Evolutionary conservation across 2,113 vertebrate species (phyloP).

Genomic region (Genyomyrus donnyi): DNA sequence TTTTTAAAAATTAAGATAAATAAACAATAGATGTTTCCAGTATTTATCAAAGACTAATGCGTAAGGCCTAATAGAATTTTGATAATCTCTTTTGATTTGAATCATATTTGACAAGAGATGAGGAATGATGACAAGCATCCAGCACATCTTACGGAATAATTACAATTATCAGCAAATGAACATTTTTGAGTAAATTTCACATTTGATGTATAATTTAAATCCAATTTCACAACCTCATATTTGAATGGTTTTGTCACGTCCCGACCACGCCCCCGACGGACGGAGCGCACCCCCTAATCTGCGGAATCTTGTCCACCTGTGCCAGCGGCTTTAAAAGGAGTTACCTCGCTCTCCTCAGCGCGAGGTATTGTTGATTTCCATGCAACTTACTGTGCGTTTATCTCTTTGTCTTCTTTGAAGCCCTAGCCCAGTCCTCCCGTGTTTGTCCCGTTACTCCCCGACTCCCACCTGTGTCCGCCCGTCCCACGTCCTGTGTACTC

Average conservation of each 20-base stretch:
- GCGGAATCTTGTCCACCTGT: too few relatives aligned
- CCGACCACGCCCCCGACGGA: too few relatives aligned
- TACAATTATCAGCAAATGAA: not conserved
- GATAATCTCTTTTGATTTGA: not conserved
- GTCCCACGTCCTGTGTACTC: too few relatives aligned
- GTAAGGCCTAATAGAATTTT: not conserved
- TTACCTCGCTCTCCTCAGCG: too few relatives aligned
- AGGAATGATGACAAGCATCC: not conserved
- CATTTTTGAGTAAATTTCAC: not conserved
- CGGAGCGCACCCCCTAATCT: too few relatives aligned
- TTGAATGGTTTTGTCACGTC: not conserved
- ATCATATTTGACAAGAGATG: not conserved
- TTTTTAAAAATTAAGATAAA: not conserved
- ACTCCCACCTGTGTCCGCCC: too few relatives aligned
- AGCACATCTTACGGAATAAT: not conserved
- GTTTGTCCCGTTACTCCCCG: too few relatives aligned
- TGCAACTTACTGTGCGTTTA: too few relatives aligned
- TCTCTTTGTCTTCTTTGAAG: too few relatives aligned
- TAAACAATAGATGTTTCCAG: not conserved
- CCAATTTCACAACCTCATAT: not conserved
- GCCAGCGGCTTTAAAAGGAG: too few relatives aligned
- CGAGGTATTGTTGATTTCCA: too few relatives aligned
- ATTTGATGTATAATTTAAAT: not conserved
- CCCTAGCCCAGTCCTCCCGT: too few relatives aligned
- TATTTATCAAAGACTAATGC: not conserved